Percentiles rank a stretch among this genome's conserved stretches.
phyloP scores from a whole-genome alignment of 2,113 vertebrate species.

The Brachypodius melanocephalos region DNA sequence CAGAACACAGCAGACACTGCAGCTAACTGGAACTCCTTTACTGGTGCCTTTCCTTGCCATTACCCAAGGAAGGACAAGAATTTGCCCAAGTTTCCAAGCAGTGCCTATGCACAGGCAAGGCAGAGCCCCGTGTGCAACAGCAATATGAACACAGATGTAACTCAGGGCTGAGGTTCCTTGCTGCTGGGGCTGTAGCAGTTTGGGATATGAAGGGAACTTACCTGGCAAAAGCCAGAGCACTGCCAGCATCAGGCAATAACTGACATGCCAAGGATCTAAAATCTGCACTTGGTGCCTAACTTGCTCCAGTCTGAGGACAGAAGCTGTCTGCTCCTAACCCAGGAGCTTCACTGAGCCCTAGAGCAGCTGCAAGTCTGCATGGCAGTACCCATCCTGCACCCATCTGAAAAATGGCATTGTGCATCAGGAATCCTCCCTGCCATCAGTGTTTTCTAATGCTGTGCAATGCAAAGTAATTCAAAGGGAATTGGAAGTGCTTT shows the following conservation, averaged over 20 bases:
- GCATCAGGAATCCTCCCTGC: not conserved
- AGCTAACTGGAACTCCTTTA: not conserved
- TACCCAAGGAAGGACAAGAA: not conserved
- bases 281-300: not conserved
- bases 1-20: not conserved
- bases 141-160: not conserved
- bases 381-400: not conserved
- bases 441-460: not conserved
- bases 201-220: not conserved
- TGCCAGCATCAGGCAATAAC: not conserved
- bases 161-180: not conserved
- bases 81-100: not conserved
- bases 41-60: not conserved
- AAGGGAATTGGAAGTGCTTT: not conserved
- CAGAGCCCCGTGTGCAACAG: not conserved
- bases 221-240: not conserved
- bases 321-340: not conserved
- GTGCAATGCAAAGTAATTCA: not conserved
- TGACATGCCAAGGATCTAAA: not conserved
- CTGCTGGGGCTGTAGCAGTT: not conserved
- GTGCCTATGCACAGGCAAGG: not conserved
- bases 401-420: not conserved
- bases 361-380: not conserved
- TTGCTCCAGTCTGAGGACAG: not conserved
- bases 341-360: not conserved